A percentile compares a stretch with the other conserved stretches of the same genome.
These are phyloP conservation scores for Porites divaricata DNA, from an alignment of 92 coral and sea anemone species.

Conservation along the genomic window DNA sequence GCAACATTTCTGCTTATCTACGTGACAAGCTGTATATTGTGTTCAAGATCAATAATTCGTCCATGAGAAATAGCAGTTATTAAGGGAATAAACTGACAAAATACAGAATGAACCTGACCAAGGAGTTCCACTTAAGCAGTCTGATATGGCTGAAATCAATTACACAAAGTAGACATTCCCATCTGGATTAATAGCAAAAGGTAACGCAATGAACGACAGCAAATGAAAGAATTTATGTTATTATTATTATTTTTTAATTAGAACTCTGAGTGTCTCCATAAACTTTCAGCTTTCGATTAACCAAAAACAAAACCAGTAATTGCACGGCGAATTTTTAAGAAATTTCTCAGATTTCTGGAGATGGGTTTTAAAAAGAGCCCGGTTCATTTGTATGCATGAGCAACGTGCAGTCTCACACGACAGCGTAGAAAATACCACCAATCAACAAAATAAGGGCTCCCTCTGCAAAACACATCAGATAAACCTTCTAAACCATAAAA, in stretches of 20 bases:
- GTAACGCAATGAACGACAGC: no score
- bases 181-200: background rate
- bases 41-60: background rate
- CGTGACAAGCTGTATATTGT: background rate
- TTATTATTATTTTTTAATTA: no score
- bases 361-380: background rate
- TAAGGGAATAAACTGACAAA: background rate
- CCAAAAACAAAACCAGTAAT: background rate
- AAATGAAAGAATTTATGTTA: no score
- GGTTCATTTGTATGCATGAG: background rate
- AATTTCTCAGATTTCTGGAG: background rate
- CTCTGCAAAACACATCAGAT: no score
- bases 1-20: no score
- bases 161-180: background rate
- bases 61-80: background rate
- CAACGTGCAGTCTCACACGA: constrained; percentile 27
- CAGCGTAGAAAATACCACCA: background rate
- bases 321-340: background rate
- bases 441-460: background rate
- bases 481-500: background rate
- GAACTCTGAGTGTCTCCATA: background rate
- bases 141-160: background rate
- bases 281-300: background rate
- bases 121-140: background rate
- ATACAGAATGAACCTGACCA: background rate